A percentile compares a stretch with the other conserved stretches of the same genome.
Conservation (phyloP, 1,140 invertebrate species). For the Trinorchestia longiramus region DNA sequence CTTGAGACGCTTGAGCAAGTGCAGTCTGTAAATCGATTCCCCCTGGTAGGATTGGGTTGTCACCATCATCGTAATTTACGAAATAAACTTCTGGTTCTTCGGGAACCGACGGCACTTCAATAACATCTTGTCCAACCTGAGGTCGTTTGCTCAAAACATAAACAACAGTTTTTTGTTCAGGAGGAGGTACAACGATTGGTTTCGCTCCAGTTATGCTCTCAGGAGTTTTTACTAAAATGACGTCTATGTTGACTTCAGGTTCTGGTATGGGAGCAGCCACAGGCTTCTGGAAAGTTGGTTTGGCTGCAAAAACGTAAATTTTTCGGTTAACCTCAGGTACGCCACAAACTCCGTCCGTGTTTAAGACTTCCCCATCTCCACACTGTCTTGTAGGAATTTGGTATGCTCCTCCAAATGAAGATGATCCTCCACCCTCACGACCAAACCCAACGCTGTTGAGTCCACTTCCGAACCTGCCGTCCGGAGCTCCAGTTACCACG, state of each 20-base stretch:
- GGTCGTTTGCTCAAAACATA: conserved; percentile 51
- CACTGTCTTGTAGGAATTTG: neutral
- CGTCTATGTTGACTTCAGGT: conserved; percentile 52
- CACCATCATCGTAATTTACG: conserved; percentile 56
- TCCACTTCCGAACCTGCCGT: conserved; percentile 10
- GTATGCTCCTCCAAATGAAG: conserved; percentile 13
- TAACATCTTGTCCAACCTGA: conserved; percentile 30
- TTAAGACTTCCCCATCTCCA: conserved; percentile 28
- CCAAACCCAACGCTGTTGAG: conserved; percentile 25
- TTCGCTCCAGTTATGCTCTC: neutral
- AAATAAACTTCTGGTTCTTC: conserved; percentile 55
- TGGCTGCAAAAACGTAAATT: conserved; percentile 51
- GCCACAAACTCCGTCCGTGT: conserved; percentile 41
- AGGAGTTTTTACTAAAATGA: conserved; percentile 44
- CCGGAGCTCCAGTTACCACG: conserved; percentile 13
- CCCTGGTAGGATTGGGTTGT: conserved; percentile 39
- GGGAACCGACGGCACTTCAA: conserved; percentile 51
- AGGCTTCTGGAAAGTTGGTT: conserved; percentile 28
- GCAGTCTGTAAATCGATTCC: conserved; percentile 57
- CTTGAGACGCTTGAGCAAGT: neutral
- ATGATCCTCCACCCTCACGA: neutral
- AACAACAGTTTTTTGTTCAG: conserved; percentile 47
- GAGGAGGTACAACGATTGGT: conserved; percentile 53
- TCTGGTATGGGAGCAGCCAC: neutral
- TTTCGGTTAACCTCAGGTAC: conserved; percentile 40